Base-by-base conservation (phyloP, 2,113 vertebrate genomes). In the Sterrhoptilus dennistouni region DNA sequence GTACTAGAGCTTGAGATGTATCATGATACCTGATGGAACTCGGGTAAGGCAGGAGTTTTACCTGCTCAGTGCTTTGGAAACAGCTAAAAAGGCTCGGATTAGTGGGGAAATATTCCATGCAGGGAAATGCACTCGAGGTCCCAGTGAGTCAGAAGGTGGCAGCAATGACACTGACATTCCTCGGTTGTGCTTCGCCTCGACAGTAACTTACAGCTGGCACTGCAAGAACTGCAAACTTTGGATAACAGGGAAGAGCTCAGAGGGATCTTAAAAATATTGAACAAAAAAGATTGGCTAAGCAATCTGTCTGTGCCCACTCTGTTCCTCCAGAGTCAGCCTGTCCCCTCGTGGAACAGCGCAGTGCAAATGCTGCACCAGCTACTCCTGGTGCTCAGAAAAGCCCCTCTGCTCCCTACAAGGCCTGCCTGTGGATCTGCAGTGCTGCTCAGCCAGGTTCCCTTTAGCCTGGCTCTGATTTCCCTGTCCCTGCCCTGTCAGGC, bases 101-200 rank as follows among this genome's bases (percentile, higher is more conserved):
- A 20, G 23, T 33, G 25, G 40, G 5, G 19, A 81, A 92, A 54
- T 23, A 75, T 11, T 74, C 9, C 2, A 10, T 1, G 5, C 21
- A 49, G 50, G 50, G 50, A 56, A 87, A 75, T 12, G 28, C 27
- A 20, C 68, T 77, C 5, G 16, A 66, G 60, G 68, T 77, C 40
- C 11, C 54, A 44, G 25, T 11, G 68, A 93, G 68, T 95, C 94
- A 95, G 93, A 93, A 97, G 89, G 60, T 87, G 89, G 83, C 69
- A 95, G 83, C 91, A 92, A 89, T 36, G 83, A 66, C 80, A 74
- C 28, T 47, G 54, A 7, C 50, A 81, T 89, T 22, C 22, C 35
- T 54, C 35, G 52, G 54, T 6, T 52, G 47, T 63, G 91, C 38
- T 68, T 50, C 65, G 74, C 25, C 38, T 54, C 45, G 23, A 28